These are phyloP conservation scores for Hetaerina titia DNA, from an alignment of 2,888 invertebrate species.

Conservation along the genomic window DNA sequence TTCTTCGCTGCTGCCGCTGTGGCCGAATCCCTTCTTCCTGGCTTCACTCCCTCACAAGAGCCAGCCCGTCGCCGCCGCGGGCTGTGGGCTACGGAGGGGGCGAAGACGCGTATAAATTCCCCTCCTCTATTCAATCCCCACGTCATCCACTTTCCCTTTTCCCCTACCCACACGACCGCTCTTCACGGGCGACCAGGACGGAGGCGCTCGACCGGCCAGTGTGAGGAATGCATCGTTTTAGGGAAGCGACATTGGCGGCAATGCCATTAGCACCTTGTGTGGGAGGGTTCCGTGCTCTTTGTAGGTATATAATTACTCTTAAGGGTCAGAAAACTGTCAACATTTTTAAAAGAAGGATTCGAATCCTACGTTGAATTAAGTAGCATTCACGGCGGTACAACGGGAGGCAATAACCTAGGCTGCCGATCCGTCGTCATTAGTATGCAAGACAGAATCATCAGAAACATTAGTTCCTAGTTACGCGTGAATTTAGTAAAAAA, in stretches of 20 bases:
- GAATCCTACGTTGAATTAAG: no score
- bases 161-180: background rate
- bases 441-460: no score
- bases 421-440: no score
- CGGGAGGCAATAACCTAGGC: no score
- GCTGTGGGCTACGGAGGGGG: conserved; percentile 30
- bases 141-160: conserved; percentile 15
- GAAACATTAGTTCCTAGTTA: no score
- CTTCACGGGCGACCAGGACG: background rate
- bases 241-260: background rate
- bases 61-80: conserved; percentile 30
- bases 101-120: background rate
- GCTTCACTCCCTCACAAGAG: background rate
- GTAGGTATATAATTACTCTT: background rate
- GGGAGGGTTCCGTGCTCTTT: background rate
- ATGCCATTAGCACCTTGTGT: background rate
- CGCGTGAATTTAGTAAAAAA: no score
- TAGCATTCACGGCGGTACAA: no score
- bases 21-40: background rate
- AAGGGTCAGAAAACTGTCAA: background rate
- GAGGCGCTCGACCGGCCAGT: no score
- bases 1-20: background rate
- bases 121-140: background rate
- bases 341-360: no score
- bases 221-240: no score